Base-by-base conservation (phyloP, 2,113 vertebrate genomes). In the Diadophis punctatus region DNA sequence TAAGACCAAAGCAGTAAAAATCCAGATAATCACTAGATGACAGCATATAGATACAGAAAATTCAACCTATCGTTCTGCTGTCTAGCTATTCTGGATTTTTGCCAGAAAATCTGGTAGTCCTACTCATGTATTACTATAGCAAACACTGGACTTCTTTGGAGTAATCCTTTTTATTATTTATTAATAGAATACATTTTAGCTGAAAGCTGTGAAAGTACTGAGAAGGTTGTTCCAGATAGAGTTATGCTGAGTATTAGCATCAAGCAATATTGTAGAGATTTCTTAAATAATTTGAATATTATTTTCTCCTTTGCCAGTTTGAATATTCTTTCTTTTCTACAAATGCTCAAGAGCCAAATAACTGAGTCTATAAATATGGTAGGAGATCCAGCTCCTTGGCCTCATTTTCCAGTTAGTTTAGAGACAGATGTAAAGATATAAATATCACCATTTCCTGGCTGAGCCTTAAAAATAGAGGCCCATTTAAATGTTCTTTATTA, bases 371-470 rank as follows among this genome's bases (percentile, higher is more conserved):
- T 89, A 94, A 80, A 87, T 30, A 91, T 3, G 90, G 90, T 93
- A 95, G 96, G 93, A 97, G 94, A 96, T 93, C 96, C 96, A 96
- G 96, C 95, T 97, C 95, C 96, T 89, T 58, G 53, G 91, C 94
- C 91, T 91, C 49, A 95, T 91, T 49, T 52, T 53, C 90, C 92
- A 91, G 89, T 90, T n/a, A 93, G 89, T 88, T 86, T 60, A 93
- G 74, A 93, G 92, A 95, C 90, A 95, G 87, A 22, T 91, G 94
- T 84, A 96, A 95, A 95, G 96, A 52, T 92, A 95, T 95, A 94
- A 58, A 95, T 94, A 93, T 92, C 90, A 63, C 90, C 56, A 95
- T 95, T 95, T 96, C 87, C 93, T 95, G 92, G 96, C 93, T 95
- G 94, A 91, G 86, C 93, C 91, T 95, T 92, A 94, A 93, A 95